Base-by-base conservation (phyloP, 2,888 invertebrate genomes). In the Caenorhabditis imperialis region DNA sequence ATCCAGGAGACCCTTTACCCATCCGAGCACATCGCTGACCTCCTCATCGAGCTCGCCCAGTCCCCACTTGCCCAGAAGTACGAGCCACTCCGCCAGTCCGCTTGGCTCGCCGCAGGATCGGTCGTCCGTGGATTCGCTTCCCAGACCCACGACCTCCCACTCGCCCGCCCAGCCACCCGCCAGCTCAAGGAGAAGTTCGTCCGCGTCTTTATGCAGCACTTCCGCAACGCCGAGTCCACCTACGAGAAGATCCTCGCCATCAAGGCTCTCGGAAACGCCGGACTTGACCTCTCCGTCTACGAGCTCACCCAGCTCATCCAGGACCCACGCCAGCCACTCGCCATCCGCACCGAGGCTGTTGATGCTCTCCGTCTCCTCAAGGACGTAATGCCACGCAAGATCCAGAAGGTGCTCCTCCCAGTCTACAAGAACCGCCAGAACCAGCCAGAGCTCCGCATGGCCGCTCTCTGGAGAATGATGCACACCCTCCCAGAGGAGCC, bases 221-320 rank as follows among this genome's bases (percentile, higher is more conserved):
- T 70, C 72, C 57, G 72, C 20, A 30, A 62, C 20, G 70, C 79
- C 20, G 69, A 71, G 12, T 70, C 67, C 60, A 55, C 62, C 38
- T 81, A 80, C 76, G 81, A 85, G 67, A 83, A 84, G 74, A 57
- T 86, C 37, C 74, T 86, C 37, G 79, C 80, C 51, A 63, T 87
- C 60, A 86, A 86, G 74, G 70, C 84, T 25, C 51, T 86, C 38
- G 82, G 79, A 70, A 87, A 87, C 81, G 82, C 86, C 38, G 87
- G 81, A 65, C 51, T 86, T 48, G 82, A 82, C 44, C 48, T 77
- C n/a, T 62, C 77, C 54, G 69, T 85, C 35, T 30, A 67, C 55
- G 74, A 78, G 23, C 77, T 87, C 48, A 84, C 82, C 63, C 79
- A 83, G 51, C 81, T 87, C 76, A 81, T 85, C 75, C 25, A 60